Percentiles rank a stretch among this genome's conserved stretches.
phyloP scores from a whole-genome alignment of 2,888 invertebrate genomes.

The Salpingus planirostris region DNA sequence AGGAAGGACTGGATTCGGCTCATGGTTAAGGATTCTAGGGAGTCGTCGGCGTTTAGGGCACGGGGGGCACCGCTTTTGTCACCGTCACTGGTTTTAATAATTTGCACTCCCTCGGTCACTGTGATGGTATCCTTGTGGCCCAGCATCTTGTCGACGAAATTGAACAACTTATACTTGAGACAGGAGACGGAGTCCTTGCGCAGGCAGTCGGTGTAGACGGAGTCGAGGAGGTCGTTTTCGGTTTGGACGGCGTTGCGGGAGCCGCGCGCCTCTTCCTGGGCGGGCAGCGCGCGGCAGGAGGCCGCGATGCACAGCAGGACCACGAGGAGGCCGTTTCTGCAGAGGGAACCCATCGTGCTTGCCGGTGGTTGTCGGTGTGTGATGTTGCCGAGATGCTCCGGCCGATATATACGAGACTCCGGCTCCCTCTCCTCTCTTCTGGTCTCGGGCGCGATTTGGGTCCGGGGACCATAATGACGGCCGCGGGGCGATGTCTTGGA shows the following conservation, averaged over 20 bases:
- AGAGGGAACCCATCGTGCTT: too few species aligned
- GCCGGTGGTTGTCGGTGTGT: too few species aligned
- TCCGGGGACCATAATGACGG: constrained; percentile 40
- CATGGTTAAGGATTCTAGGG: constrained; percentile 55
- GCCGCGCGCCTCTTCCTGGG: constrained; percentile 47
- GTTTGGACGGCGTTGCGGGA: constrained; percentile 53
- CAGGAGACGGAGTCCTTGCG: constrained; percentile 77
- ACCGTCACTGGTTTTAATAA: constrained; percentile 59
- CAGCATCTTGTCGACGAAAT: constrained; percentile 77
- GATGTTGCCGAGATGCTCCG: constrained; percentile 35
- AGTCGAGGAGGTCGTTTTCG: constrained; percentile 71
- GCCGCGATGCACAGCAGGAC: constrained; percentile 45
- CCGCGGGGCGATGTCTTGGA: constrained; percentile 41
- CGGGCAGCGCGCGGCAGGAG: constrained; percentile 49
- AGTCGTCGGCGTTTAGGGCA: constrained; percentile 55
- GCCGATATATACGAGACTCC: constrained; percentile 38
- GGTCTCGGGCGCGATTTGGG: constrained; percentile 39
- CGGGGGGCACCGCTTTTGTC: constrained; percentile 70
- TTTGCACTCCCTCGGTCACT: constrained; percentile 74
- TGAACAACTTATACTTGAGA: constrained; percentile 79
- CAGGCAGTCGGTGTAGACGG: constrained; percentile 68
- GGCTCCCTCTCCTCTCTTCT: constrained; percentile 33
- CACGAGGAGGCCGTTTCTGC: too few species aligned
- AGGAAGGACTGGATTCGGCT: constrained; percentile 67
- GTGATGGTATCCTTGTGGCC: constrained; percentile 72